Evolutionary conservation across 2,888 invertebrate genomes (phyloP).

Genomic region (Hymenopus coronatus): DNA sequence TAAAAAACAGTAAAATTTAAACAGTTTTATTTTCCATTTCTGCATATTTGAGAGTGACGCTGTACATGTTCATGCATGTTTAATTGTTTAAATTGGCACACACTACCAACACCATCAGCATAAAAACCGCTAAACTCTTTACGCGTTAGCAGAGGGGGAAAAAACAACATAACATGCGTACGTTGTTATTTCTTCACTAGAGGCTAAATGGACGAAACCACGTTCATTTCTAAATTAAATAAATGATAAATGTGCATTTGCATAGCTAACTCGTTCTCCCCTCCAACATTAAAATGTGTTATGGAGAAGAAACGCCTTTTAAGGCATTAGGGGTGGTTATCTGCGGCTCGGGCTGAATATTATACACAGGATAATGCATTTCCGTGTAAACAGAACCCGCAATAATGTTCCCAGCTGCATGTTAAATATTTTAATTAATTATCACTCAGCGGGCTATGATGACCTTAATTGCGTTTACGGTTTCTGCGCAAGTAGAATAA

Average conservation of each 20-base stretch:
- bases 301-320: not conserved
- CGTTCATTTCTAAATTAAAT: not conserved
- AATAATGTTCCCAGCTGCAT: not conserved
- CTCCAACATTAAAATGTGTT: not conserved
- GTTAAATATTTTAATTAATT: not conserved
- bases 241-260: not conserved
- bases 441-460: not conserved
- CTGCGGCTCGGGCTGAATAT: not conserved
- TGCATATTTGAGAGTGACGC: too few relatives aligned
- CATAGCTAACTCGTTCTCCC: not conserved
- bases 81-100: too few relatives aligned
- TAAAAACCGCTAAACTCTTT: too few relatives aligned
- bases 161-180: too few relatives aligned
- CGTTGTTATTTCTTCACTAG: not conserved
- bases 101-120: too few relatives aligned
- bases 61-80: too few relatives aligned
- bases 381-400: not conserved
- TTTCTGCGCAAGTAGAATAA: not conserved
- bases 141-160: too few relatives aligned
- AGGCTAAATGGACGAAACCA: not conserved
- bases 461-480: not conserved
- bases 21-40: too few relatives aligned
- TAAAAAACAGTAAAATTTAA: too few relatives aligned
- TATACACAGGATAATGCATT: not conserved
- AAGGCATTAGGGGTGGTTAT: not conserved